A percentile compares a stretch with the other conserved stretches of the same genome.
These are phyloP conservation scores for Lerista edwardsae DNA, from an alignment of 2,797 vertebrate genomes.

Conservation along the genomic window DNA sequence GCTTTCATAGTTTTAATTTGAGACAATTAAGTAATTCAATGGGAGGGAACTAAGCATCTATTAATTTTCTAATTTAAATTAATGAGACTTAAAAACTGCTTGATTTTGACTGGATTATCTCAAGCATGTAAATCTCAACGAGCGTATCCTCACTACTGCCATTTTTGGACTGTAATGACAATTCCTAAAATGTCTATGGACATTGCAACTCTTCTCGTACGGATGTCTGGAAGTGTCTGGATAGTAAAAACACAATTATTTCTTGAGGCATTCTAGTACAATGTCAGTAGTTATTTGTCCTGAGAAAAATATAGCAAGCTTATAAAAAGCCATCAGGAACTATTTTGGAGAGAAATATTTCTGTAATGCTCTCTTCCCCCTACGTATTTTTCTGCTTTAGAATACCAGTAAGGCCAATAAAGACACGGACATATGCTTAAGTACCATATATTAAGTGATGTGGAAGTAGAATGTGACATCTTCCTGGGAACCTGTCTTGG, in stretches of 20 bases:
- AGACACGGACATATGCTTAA: not conserved
- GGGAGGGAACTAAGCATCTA: not conserved
- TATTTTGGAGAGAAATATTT: conserved; percentile 4
- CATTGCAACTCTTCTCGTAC: conserved; percentile 45
- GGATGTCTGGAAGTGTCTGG: not conserved
- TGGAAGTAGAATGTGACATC: not conserved
- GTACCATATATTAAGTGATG: not conserved
- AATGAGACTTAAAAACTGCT: not conserved
- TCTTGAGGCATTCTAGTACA: conserved; percentile 45
- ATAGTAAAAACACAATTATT: conserved; percentile 50
- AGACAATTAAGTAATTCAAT: not conserved
- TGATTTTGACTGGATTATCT: not conserved
- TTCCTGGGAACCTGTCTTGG: not conserved
- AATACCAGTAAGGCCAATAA: not conserved
- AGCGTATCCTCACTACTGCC: conserved; percentile 33
- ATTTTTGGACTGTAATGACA: not conserved
- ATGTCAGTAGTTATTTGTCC: conserved; percentile 54
- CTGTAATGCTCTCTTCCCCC: not conserved
- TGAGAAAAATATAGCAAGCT: conserved; percentile 46
- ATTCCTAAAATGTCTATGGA: conserved; percentile 33
- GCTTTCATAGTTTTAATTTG: not conserved
- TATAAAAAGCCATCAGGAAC: conserved; percentile 42
- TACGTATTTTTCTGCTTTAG: conserved; percentile 8
- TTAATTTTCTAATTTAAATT: not conserved
- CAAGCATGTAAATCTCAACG: conserved; percentile 26